Evolutionary conservation across 2,888 invertebrate genomes (phyloP), one percentile per base, ranked within the genome.

Genomic region (Morinoia aosen): DNA sequence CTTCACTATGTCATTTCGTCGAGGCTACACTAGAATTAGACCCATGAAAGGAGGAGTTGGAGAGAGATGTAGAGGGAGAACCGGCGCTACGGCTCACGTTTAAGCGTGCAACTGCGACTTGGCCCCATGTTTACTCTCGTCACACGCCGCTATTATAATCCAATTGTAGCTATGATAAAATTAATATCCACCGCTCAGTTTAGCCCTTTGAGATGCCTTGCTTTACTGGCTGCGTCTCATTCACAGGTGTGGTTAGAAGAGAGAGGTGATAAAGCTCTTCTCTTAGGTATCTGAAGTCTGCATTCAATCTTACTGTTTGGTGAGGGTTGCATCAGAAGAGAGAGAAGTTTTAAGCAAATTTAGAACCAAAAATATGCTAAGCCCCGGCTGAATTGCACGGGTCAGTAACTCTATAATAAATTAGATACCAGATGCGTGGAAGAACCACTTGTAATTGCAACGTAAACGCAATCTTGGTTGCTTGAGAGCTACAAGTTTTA

Each of bases 1-100:
- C 76, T 76, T 76, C 76, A 19, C 76, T 76, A 76, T 76, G 76
- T 76, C 76, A 76, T 76, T 1, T 76, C 76, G 19, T 76, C 76
- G 76, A 76, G 25, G 76, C 76, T 76, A 76, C 76, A 76, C 76
- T 76, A 76, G 76, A 76, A 76, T 76, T 76, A 76, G 76, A 76
- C 19, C 76, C 76, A 25, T 76, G 64, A 76, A 33, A 76, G 76
- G 25, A 2, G 76, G 33, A 25, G 76, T 33, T 16, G 76, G 76
- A 76, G 76, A 76, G 25, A 76, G 25, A 16, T 0, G 48, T 48
- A 48, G 10, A 33, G 25, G 76, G 33, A 33, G 33, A 76, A 33
- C 76, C 16, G 33, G 33, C 76, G 76, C 10, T 76, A 33, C 25
- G 76, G 76, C 76, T 25, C 76, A 76, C 76, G 33, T 76, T 76